phyloP scores from a whole-genome alignment of 2,797 vertebrate species.

The Tenualosa ilisha region DNA sequence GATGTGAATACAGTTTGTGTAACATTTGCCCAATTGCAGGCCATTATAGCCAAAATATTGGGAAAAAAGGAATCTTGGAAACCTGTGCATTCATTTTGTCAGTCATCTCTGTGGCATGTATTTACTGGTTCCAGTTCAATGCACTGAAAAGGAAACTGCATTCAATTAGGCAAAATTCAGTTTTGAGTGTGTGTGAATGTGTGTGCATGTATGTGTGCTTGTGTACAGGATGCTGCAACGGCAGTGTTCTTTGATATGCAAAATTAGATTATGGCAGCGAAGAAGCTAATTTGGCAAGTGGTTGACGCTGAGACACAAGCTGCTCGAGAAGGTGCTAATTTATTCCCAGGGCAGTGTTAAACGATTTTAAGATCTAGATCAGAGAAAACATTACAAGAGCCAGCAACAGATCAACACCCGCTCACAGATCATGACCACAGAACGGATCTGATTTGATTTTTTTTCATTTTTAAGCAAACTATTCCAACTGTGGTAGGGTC shows the following conservation, averaged over 20 bases:
- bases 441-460: not conserved
- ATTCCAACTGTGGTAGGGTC: not conserved
- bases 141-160: not conserved
- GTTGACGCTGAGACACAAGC: slow-evolving; percentile 65
- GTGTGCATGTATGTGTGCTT: not conserved
- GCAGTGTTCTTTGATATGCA: slow-evolving; percentile 53
- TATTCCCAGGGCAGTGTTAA: slow-evolving; percentile 9
- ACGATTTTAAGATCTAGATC: not conserved
- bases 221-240: slow-evolving; percentile 44
- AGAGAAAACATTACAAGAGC: slow-evolving; percentile 18
- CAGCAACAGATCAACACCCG: slow-evolving; percentile 3
- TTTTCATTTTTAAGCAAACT: not conserved
- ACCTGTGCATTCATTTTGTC: not conserved
- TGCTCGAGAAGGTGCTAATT: slow-evolving; percentile 57
- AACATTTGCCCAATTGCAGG: not conserved
- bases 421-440: not conserved
- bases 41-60: not conserved
- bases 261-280: slow-evolving; percentile 27
- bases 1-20: not conserved
- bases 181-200: slow-evolving; percentile 8
- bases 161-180: not conserved
- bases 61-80: not conserved
- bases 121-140: not conserved
- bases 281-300: slow-evolving; percentile 61
- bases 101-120: not conserved